Evolutionary conservation across 2,113 vertebrate species (phyloP).

Genomic region (Turnix velox): DNA sequence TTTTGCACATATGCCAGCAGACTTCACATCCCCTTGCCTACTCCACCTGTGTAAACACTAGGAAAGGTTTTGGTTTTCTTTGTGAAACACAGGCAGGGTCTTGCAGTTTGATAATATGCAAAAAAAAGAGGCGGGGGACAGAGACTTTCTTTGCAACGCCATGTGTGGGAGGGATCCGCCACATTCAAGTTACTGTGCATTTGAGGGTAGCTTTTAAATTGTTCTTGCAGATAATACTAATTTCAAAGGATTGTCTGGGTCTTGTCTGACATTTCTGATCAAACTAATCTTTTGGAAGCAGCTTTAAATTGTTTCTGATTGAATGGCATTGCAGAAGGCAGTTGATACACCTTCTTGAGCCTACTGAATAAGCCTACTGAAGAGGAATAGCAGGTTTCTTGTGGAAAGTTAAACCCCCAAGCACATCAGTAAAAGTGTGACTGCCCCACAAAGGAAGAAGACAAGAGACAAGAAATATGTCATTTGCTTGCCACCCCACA

Average conservation of each 20-base stretch:
- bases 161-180: neutral
- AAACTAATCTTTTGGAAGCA: slow-evolving; percentile 44
- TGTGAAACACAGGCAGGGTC: slow-evolving; percentile 33
- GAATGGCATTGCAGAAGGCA: neutral
- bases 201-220: slow-evolving; percentile 6
- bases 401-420: neutral
- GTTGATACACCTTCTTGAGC: neutral
- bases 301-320: slow-evolving; percentile 35
- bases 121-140: neutral
- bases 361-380: neutral
- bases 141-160: neutral
- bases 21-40: slow-evolving; percentile 9
- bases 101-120: neutral
- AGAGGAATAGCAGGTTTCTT: neutral
- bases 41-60: slow-evolving; percentile 47
- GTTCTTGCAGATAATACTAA: slow-evolving; percentile 14
- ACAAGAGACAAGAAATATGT: neutral
- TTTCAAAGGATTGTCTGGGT: neutral
- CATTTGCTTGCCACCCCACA: neutral
- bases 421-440: neutral
- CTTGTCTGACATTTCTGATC: slow-evolving; percentile 44
- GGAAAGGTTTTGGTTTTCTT: neutral
- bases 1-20: slow-evolving; percentile 28
- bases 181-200: neutral
- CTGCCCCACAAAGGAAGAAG: neutral